Base-by-base conservation (phyloP, 1,140 invertebrate genomes). In the Chironomus striatipennis region DNA sequence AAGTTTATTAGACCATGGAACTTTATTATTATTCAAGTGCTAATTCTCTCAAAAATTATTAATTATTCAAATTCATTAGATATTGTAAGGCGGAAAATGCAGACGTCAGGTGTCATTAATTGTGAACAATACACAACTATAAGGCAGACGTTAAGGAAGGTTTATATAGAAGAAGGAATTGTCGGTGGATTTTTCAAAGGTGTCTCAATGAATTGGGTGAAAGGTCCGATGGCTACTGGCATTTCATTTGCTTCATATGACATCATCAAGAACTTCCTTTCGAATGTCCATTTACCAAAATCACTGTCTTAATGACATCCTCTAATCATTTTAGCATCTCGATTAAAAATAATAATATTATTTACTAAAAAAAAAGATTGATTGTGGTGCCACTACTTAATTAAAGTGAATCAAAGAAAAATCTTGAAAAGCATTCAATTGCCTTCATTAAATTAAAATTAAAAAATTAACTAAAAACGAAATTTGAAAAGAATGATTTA, bases 181-280 rank as follows among this genome's bases (percentile, higher is more conserved):
- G 89, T 88, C 81, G 86, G 89, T 76, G 97, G 97, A 0, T 91
- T 98, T 79, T 99, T 95, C 85, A 99, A 99, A 85, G 98, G 97
- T 0, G 87, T 99, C 0, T 97, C 93, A 77, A 97, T 99, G 94
- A 99, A 99, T 85, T 99, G 96, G 95, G 91, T 99, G 2, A 99
- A 99, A 85, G 98, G 98, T 6, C 98, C 98, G 0, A 94, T 99
- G 70, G 94, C 97, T 2, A 96, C 97, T n/a, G 97, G 97, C 64
- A 96, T 98, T 76, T 98, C 95, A 81, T 99, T 99, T 85, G 92
- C 95, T 3, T 96, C 94, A 0, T 98, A 98, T 83, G 97, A 99
- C 83, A 83, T 88, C 20, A 90, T 93, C 34, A 89, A 89, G 76
- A 86, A 89, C 74, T 83, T 84, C 73, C 81, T 93, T 5, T 5